Conservation (phyloP, 2,797 vertebrate genomes). For the Cuculus canorus region DNA sequence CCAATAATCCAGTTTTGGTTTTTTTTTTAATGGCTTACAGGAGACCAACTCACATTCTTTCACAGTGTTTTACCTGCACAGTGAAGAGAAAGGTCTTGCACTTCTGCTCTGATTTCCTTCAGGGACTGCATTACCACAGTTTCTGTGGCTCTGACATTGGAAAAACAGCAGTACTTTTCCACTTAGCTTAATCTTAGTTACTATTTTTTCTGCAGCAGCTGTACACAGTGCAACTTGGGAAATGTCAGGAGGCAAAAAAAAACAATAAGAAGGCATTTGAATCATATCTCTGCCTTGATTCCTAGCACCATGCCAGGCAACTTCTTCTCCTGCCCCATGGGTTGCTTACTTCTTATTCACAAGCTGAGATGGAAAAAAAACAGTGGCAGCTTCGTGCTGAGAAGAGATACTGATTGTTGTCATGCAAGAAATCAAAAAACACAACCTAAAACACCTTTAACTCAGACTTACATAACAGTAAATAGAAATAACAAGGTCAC, state of each 20-base stretch:
- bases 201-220: background rate
- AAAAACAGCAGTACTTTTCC: conserved; percentile 36
- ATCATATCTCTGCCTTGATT: conserved; percentile 4
- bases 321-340: background rate
- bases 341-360: background rate
- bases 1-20: background rate
- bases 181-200: conserved; percentile 1
- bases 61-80: background rate
- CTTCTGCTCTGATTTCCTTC: background rate
- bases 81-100: background rate
- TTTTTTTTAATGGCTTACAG: background rate
- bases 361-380: background rate
- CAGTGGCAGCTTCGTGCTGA: background rate
- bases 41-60: background rate
- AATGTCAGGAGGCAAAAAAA: conserved; percentile 32
- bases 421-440: background rate
- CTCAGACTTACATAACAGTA: background rate
- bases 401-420: background rate
- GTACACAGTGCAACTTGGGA: background rate
- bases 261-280: conserved; percentile 33
- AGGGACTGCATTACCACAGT: background rate
- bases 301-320: background rate
- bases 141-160: background rate
- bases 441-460: background rate
- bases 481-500: background rate